Conservation (phyloP, 2,113 vertebrate species). For the Nothobranchius kuhntae region DNA sequence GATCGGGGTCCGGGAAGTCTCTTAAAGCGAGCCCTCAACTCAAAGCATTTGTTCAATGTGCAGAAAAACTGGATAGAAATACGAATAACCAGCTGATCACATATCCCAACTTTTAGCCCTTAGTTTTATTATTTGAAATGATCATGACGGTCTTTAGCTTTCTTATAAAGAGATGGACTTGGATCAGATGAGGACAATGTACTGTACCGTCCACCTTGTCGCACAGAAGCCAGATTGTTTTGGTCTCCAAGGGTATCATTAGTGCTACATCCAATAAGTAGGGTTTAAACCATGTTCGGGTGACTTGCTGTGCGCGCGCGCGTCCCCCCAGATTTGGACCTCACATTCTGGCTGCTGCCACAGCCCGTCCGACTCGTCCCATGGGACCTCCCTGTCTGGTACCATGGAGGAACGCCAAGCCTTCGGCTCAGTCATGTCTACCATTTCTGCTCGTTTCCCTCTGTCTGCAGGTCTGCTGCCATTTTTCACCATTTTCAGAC, state of each 20-base stretch:
- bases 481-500: constrained; percentile 54
- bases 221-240: constrained; percentile 51
- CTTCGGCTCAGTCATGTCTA: constrained; percentile 40
- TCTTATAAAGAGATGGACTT: background rate
- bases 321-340: constrained; percentile 34
- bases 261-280: constrained; percentile 52
- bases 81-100: no score
- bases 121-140: constrained; percentile 2
- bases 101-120: no score
- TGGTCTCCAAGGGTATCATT: constrained; percentile 71
- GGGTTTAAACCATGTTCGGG: constrained; percentile 50
- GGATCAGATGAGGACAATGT: constrained; percentile 34
- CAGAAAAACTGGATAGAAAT: background rate
- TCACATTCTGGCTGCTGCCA: constrained; percentile 38
- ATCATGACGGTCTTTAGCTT: constrained; percentile 18
- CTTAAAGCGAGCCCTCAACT: background rate
- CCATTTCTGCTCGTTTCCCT: constrained; percentile 12
- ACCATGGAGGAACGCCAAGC: constrained; percentile 29
- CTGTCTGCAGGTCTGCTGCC: constrained; percentile 26
- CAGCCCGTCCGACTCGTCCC: constrained; percentile 41
- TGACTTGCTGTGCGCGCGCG: constrained; percentile 48
- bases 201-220: constrained; percentile 32
- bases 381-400: constrained; percentile 55
- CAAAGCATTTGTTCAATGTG: background rate
- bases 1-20: background rate